phyloP scores from a whole-genome alignment of 1,140 invertebrate genomes.

The Wiebesia pumilae region DNA sequence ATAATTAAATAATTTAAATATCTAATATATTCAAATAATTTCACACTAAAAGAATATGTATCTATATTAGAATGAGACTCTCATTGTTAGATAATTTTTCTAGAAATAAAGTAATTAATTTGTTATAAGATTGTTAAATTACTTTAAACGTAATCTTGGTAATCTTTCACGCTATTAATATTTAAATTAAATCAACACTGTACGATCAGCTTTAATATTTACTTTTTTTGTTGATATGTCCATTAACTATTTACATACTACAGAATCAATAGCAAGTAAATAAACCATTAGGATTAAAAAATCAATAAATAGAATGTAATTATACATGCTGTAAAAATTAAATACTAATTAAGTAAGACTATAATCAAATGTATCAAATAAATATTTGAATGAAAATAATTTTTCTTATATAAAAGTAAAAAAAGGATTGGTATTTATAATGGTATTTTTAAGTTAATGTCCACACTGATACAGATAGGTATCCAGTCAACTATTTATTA shows the following conservation, averaged over 20 bases:
- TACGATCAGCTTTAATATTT: background rate
- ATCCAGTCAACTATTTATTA: background rate
- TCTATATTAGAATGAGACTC: background rate
- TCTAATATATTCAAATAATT: background rate
- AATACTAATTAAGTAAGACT: background rate
- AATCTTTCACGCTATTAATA: constrained; percentile 13
- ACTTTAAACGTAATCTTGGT: background rate
- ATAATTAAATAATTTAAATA: constrained; percentile 15
- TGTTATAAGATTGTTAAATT: too few relatives aligned
- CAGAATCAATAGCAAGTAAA: background rate
- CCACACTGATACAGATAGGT: background rate
- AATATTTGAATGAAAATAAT: too few relatives aligned
- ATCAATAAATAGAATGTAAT: background rate
- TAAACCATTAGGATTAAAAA: background rate
- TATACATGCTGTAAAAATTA: background rate
- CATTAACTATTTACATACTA: background rate
- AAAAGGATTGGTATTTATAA: background rate
- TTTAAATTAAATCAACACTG: background rate
- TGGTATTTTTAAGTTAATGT: background rate
- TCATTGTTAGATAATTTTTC: too few relatives aligned
- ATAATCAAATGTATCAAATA: too few relatives aligned
- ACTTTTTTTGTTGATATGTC: background rate
- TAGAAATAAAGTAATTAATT: too few relatives aligned
- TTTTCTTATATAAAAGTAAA: too few relatives aligned
- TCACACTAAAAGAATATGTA: background rate